Conservation (phyloP, 2,113 vertebrate species). For the Numenius arquata region DNA sequence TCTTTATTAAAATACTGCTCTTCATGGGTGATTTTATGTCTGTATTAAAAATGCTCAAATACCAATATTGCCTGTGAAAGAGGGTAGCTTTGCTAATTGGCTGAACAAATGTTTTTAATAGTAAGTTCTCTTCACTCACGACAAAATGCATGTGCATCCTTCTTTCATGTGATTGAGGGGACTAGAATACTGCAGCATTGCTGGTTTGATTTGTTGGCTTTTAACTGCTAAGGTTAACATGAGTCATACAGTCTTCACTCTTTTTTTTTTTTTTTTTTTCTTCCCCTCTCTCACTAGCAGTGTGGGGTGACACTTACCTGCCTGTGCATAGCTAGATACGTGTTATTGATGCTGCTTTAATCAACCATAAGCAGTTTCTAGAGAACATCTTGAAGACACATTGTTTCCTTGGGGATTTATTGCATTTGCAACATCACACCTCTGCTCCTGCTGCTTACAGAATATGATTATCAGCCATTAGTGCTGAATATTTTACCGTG, state of each 20-base stretch:
- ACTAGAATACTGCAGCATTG: not conserved
- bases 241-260: not conserved
- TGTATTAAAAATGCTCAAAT: not conserved
- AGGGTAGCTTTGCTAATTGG: not conserved
- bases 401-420: constrained; percentile 39
- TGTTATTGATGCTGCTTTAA: not conserved
- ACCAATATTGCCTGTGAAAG: not conserved
- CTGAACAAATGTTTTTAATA: not conserved
- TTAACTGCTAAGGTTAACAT: not conserved
- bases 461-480: constrained; percentile 19
- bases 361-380: not conserved
- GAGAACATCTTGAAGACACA: constrained; percentile 4
- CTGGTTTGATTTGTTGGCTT: not conserved
- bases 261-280: too few relatives aligned
- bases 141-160: fast-evolving
- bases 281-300: not conserved
- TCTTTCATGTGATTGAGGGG: not conserved
- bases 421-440: constrained; percentile 22
- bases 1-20: not conserved
- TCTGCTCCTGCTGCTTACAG: constrained; percentile 8
- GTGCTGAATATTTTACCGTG: not conserved
- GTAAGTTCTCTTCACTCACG: not conserved
- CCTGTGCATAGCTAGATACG: not conserved
- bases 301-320: not conserved
- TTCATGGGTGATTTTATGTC: not conserved